Conservation (phyloP, 2,797 vertebrate species). For the Gallinago stenura region DNA sequence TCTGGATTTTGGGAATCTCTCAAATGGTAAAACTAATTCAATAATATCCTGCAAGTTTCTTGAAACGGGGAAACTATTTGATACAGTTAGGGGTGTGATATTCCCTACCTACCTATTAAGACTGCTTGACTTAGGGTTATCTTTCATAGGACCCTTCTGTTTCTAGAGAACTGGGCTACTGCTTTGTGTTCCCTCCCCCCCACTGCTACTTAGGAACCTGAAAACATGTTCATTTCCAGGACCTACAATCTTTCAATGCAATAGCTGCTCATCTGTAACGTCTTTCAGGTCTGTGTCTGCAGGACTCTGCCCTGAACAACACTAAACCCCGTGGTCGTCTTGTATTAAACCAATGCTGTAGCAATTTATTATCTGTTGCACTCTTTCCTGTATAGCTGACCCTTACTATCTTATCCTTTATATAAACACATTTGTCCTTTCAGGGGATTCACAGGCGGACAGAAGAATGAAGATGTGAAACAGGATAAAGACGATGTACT, state of each 20-base stretch:
- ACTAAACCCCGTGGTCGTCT: background rate
- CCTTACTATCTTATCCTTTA: background rate
- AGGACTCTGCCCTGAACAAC: background rate
- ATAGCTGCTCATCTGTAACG: background rate
- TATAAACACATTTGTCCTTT: background rate
- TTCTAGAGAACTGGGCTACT: background rate
- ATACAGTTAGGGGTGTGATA: background rate
- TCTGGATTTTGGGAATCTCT: conserved; percentile 96
- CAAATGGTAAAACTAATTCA: conserved; percentile 83
- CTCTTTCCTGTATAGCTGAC: background rate
- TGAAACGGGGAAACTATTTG: background rate
- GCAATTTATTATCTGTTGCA: background rate
- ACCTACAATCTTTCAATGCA: background rate
- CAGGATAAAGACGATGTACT: conserved; percentile 93
- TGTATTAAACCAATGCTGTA: background rate
- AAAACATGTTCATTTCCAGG: background rate
- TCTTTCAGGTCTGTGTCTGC: background rate
- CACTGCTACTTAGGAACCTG: background rate
- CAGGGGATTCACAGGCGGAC: conserved; percentile 92
- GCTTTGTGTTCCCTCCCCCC: background rate
- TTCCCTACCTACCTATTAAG: background rate
- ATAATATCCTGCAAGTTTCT: background rate
- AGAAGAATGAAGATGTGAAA: conserved; percentile 89
- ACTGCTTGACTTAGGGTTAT: background rate
- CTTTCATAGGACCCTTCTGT: background rate